A percentile compares a stretch with the other conserved stretches of the same genome.
These are phyloP conservation scores for Lasioglossum zephyrum DNA, from an alignment of 2,888 invertebrate genomes.

Conservation along the genomic window DNA sequence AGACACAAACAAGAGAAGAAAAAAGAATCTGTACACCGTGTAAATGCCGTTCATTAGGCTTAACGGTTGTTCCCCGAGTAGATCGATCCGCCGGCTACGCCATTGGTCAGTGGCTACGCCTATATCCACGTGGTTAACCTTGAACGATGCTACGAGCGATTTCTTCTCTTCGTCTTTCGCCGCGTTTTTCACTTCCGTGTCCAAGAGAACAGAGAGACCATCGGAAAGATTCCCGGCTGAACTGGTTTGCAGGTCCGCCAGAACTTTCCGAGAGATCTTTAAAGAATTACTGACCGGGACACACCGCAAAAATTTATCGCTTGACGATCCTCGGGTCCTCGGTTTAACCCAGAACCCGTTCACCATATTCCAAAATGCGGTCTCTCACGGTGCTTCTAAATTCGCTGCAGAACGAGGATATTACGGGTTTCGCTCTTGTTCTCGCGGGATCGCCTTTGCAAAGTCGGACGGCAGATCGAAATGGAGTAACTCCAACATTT, in stretches of 20 bases:
- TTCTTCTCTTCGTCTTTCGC: constrained; percentile 67
- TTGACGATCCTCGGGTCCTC: constrained; percentile 5
- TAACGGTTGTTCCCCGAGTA: constrained; percentile 50
- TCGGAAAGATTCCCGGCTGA: constrained; percentile 52
- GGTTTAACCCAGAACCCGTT: not conserved
- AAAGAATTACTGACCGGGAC: constrained; percentile 42
- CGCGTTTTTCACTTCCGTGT: constrained; percentile 66
- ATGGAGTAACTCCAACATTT: too few species aligned
- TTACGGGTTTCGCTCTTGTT: not conserved
- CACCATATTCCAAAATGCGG: too few species aligned
- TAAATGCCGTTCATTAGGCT: constrained; percentile 51
- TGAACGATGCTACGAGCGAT: constrained; percentile 68
- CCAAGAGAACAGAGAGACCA: constrained; percentile 54
- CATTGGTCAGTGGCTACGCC: constrained; percentile 58
- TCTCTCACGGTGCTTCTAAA: not conserved
- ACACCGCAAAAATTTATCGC: constrained; percentile 32
- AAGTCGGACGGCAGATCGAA: not conserved
- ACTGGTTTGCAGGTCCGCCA: constrained; percentile 58
- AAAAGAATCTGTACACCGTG: constrained; percentile 34
- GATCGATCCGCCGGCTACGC: constrained; percentile 57
- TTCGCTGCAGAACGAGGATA: not conserved
- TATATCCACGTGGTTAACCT: constrained; percentile 69
- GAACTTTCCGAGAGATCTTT: constrained; percentile 36
- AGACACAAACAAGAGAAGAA: not conserved
- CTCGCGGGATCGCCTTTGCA: not conserved